phyloP scores from a whole-genome alignment of 2,113 vertebrate genomes.

The Pteruthius melanotis region DNA sequence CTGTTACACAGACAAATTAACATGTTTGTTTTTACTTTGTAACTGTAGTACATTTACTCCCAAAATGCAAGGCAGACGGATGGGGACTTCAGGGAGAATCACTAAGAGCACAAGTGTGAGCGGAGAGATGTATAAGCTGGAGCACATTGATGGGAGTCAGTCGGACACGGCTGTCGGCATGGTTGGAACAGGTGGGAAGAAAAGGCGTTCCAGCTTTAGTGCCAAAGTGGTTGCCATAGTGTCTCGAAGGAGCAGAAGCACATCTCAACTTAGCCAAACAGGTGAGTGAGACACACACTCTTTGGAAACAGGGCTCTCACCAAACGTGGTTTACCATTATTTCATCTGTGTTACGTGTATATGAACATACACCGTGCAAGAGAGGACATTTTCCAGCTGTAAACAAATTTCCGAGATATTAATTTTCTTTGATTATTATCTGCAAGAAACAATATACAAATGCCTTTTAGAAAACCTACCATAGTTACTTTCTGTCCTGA shows the following conservation, averaged over 20 bases:
- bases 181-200: slow-evolving; percentile 89
- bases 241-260: slow-evolving; percentile 89
- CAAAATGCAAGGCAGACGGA: slow-evolving; percentile 88
- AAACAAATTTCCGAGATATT: not conserved
- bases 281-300: slow-evolving; percentile 76
- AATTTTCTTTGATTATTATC: not conserved
- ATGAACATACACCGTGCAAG: not conserved
- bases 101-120: slow-evolving; percentile 96
- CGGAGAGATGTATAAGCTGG: slow-evolving; percentile 91
- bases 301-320: not conserved
- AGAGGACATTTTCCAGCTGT: not conserved
- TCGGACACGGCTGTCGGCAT: slow-evolving; percentile 95
- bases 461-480: not conserved
- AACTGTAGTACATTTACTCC: slow-evolving; percentile 83
- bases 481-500: not conserved
- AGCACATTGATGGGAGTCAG: slow-evolving; percentile 95
- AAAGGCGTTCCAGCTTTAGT: slow-evolving; percentile 92
- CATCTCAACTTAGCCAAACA: slow-evolving; percentile 93
- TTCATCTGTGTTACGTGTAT: not conserved
- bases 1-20: slow-evolving; percentile 54
- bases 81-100: slow-evolving; percentile 89
- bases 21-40: slow-evolving; percentile 79
- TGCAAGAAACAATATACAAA: not conserved
- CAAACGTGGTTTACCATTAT: not conserved
- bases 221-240: slow-evolving; percentile 96